phyloP scores from a whole-genome alignment of 2,113 vertebrate species.

The Gymnorhina tibicen region DNA sequence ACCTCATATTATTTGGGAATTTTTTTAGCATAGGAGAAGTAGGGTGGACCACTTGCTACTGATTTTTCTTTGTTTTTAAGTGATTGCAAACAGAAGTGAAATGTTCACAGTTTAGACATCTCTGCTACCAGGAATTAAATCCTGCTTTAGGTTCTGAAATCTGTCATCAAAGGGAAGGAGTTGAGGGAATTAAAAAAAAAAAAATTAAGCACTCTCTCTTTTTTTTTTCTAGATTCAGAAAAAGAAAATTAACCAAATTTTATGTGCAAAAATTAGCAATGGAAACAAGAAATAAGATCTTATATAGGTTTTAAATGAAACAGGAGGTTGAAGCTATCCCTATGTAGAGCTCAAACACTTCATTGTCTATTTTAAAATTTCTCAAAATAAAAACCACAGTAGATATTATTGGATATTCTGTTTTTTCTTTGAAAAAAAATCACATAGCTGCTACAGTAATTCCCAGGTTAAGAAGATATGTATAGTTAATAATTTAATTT shows the following conservation, averaged over 20 bases:
- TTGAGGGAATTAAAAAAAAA: neutral
- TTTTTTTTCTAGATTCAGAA: neutral
- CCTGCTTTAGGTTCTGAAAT: neutral
- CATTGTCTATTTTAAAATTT: neutral
- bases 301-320: neutral
- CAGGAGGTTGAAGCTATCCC: neutral
- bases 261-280: neutral
- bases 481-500: neutral
- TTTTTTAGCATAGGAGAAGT: neutral
- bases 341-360: accelerated
- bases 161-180: neutral
- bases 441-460: neutral
- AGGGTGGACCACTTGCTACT: neutral
- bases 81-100: neutral
- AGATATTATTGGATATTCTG: neutral
- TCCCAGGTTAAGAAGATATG: neutral
- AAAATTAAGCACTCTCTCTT: neutral
- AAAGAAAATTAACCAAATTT: neutral
- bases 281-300: neutral
- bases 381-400: neutral
- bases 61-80: neutral
- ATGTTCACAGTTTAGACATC: neutral
- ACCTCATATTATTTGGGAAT: neutral
- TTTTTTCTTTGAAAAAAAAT: neutral
- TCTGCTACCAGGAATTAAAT: neutral